Percentiles rank a stretch among this genome's conserved stretches.
These are phyloP conservation scores for Stenotaenia linearis DNA, from an alignment of 2,888 invertebrate genomes.

Conservation along the genomic window DNA sequence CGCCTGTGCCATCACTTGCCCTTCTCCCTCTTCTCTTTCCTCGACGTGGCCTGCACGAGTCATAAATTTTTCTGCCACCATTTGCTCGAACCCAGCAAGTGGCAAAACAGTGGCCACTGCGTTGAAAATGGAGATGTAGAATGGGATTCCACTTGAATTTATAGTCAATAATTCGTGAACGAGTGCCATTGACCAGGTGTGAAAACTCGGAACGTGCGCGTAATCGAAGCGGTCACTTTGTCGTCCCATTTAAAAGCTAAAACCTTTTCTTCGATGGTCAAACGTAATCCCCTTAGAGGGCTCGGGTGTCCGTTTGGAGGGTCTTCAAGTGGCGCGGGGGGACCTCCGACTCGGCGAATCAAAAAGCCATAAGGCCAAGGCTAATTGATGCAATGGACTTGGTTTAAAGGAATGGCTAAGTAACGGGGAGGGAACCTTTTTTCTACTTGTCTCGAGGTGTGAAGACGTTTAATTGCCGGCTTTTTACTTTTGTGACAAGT, in stretches of 20 bases:
- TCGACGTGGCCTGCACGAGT: background rate
- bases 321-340: background rate
- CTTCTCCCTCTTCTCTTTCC: slow-evolving; percentile 14
- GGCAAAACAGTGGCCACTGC: slow-evolving; percentile 3
- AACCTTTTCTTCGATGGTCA: slow-evolving; percentile 16
- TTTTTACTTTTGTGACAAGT: slow-evolving; percentile 24
- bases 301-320: slow-evolving; percentile 13
- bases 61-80: slow-evolving; percentile 16
- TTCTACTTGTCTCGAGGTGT: background rate
- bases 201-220: background rate
- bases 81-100: background rate
- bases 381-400: slow-evolving; percentile 9
- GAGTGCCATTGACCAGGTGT: background rate
- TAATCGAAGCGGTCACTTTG: background rate
- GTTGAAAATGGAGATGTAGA: background rate
- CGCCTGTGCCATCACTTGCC: slow-evolving; percentile 17
- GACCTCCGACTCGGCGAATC: background rate
- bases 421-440: background rate
- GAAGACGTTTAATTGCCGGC: slow-evolving; percentile 20
- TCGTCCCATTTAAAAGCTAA: background rate
- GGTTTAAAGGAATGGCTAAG: background rate
- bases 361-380: background rate
- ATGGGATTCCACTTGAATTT: background rate
- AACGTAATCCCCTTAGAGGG: slow-evolving; percentile 5
- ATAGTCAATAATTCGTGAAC: background rate